Base-by-base conservation (phyloP, 2,113 vertebrate genomes). In the Petroica traversi region DNA sequence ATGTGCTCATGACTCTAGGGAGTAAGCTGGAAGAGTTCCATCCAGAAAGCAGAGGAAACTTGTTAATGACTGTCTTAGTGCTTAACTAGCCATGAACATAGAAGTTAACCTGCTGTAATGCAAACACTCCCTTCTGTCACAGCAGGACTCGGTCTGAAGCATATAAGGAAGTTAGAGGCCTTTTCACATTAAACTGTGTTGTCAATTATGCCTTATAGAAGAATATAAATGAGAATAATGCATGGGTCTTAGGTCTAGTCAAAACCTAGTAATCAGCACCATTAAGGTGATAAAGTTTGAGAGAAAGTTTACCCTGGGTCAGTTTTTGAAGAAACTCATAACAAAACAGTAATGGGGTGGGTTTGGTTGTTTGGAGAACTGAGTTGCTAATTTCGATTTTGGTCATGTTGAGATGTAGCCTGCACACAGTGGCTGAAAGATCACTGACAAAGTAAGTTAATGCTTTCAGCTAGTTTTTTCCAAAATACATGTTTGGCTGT, bases 51-150 rank as follows among this genome's bases (percentile, higher is more conserved):
- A 57, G 31, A 41, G 57, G 38, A 45, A 76, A 82, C 59, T 58
- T 93, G 88, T 94, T 95, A 95, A 74, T 90, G 67, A 66, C 92
- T 92, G 23, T 90, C 88, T 54, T 4, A 5, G 41, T 69, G 71
- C 63, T 94, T 92, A 93, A 93, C 75, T 83, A 83, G 59, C 85
- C 68, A 40, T 85, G 67, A 90, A 80, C 20, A 41, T 73, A 59
- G 45, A 55, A 51, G 67, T 89, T 85, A 95, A 76, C 82, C 80
- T 88, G 62, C 54, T 88, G 66, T 52, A 89, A 68, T 61, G 63
- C 59, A 79, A 46, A 77, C 67, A 40, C 38, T 52, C 31, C 72
- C 33, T 85, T 90, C 75, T 94, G 69, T 73, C 66, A 36, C 61
- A 74, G 68, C 34, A 59, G 29, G 48, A 55, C 66, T 71, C 0